Base-by-base conservation (phyloP, 2,888 invertebrate genomes). In the Parasteatoda lunata region DNA sequence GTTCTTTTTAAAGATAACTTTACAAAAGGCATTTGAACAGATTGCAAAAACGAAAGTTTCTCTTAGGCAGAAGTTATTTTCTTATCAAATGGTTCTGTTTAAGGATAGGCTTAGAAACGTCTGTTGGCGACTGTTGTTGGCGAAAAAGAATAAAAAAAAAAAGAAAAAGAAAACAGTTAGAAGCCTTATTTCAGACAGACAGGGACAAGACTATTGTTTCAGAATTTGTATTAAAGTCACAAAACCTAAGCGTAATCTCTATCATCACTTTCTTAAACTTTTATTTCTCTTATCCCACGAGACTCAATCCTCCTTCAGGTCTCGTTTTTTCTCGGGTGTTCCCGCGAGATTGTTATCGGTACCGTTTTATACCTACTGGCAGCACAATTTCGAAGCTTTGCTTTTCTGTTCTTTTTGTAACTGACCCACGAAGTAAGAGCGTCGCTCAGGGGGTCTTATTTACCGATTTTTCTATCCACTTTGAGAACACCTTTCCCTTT, bases 221-320 rank as follows among this genome's bases (percentile, higher is more conserved):
- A 64, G 81, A 75, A 81, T 81, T 81, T 73, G 75, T 81, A 81
- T 81, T 81, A 81, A 81, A 81, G 81, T 81, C 81, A 81, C 81
- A 81, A 81, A 75, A 81, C 73, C 68, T 59, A n/a, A 15, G 54
- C 59, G 54, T 81, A 81, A 75, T 81, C 75, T 75, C 69, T 73
- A 66, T 75, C 81, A 75, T 81, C 81, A 75, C 81, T 75, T 81
- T 75, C 69, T 15, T 59, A 30, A 30, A 15, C 30, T 79, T 81
- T 81, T 75, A 69, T 59, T 75, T 81, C 75, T 49, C 48, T 9
- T n/a, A n/a, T 47, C n/a, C 66, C 81, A 59, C 81, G 5, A 51
- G 81, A 47, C 72, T 5, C 30, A 15, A 66, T 59, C 72, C 72
- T 71, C 52, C 11, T n/a, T 6, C 64, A 45, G 59, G 54, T 68